Conservation (phyloP, 2,113 vertebrate species). For the Loxodonta africana region DNA sequence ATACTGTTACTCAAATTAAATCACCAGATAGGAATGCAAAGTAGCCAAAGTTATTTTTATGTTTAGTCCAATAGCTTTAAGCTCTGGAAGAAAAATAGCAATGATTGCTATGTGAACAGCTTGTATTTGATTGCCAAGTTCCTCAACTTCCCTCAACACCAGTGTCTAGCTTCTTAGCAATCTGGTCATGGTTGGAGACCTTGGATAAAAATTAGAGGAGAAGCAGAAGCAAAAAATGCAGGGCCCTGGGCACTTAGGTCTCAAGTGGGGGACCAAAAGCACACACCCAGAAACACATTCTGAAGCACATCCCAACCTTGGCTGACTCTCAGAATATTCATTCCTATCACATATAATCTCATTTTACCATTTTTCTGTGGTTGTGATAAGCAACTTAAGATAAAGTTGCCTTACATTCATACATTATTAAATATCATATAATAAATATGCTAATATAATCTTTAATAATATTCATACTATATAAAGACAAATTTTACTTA, state of each 20-base stretch:
- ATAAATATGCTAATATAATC: slow-evolving; percentile 67
- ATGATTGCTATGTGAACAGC: background rate
- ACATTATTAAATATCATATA: slow-evolving; percentile 62
- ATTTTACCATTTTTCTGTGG: slow-evolving; percentile 6
- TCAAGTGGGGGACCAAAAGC: background rate
- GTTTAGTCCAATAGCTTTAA: slow-evolving; percentile 22
- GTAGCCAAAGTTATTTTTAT: slow-evolving; percentile 35
- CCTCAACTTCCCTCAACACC: background rate
- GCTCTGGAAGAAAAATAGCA: slow-evolving; percentile 23
- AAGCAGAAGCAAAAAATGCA: background rate
- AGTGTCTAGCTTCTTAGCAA: background rate
- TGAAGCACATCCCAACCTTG: background rate
- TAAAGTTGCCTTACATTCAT: slow-evolving; percentile 51
- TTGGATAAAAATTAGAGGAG: background rate
- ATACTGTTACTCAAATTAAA: slow-evolving; percentile 74
- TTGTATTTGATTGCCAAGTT: background rate
- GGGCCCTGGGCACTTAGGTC: background rate
- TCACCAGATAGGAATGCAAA: slow-evolving; percentile 69
- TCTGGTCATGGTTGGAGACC: background rate
- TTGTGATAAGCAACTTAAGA: slow-evolving; percentile 26
- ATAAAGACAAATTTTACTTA: slow-evolving; percentile 78
- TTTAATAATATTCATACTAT: slow-evolving; percentile 69
- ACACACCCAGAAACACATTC: background rate
- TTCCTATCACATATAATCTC: background rate
- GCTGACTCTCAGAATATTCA: background rate